Percentiles rank a stretch among this genome's conserved stretches.
These are phyloP conservation scores for Caenorhabditis sp. DNA, from an alignment of 2,888 invertebrate species.

Conservation along the genomic window DNA sequence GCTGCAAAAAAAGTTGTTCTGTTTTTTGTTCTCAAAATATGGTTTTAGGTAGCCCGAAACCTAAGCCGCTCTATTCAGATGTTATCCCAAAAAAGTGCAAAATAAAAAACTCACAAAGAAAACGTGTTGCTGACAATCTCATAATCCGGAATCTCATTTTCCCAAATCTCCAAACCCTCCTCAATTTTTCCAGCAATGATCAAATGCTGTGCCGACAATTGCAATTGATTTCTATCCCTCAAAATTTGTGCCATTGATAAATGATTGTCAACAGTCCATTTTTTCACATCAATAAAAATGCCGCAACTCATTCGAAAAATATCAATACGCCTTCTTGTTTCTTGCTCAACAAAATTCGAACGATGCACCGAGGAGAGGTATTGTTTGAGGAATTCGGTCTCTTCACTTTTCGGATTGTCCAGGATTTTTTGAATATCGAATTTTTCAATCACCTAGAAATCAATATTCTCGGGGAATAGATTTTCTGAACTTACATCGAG, in stretches of 20 bases:
- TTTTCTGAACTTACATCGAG: background rate
- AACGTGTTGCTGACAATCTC: background rate
- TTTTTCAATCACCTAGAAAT: background rate
- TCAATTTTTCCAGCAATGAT: background rate
- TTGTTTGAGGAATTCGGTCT: background rate
- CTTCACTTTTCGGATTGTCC: background rate
- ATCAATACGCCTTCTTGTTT: background rate
- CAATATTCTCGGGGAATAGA: background rate
- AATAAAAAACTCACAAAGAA: background rate
- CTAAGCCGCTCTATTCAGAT: no score
- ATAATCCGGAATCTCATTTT: background rate
- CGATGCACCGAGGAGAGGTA: background rate
- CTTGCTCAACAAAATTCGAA: background rate
- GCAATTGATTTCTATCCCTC: background rate
- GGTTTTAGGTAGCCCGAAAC: no score
- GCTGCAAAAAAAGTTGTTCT: background rate
- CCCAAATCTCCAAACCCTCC: background rate
- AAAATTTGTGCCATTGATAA: background rate
- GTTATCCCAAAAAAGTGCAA: background rate
- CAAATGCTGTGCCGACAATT: background rate
- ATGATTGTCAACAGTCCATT: slow-evolving; percentile 3
- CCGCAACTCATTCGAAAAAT: background rate
- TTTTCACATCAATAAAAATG: background rate
- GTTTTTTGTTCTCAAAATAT: background rate
- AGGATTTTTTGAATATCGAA: background rate